Conservation (phyloP, 2,888 invertebrate species). For the Cactoblastis cactorum region DNA sequence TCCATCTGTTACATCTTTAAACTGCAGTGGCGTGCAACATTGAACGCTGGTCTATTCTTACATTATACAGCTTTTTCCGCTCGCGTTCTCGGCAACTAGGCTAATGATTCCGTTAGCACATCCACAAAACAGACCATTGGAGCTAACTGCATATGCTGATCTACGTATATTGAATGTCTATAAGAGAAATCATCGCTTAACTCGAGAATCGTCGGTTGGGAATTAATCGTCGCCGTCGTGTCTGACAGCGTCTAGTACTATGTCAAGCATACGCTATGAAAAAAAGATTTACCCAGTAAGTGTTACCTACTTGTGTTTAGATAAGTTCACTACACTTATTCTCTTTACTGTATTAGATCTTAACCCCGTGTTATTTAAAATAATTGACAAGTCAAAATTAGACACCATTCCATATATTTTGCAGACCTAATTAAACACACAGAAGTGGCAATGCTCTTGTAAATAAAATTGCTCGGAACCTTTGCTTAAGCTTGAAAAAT, state of each 20-base stretch:
- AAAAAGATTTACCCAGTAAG: too few relatives aligned
- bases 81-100: constrained; percentile 63
- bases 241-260: neutral
- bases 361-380: too few relatives aligned
- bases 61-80: constrained; percentile 71
- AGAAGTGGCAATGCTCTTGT: too few relatives aligned
- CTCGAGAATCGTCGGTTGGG: constrained; percentile 22
- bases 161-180: constrained; percentile 27
- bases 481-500: too few relatives aligned
- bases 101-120: constrained; percentile 75
- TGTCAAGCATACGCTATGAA: neutral
- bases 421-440: too few relatives aligned
- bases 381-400: too few relatives aligned
- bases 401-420: too few relatives aligned
- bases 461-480: too few relatives aligned
- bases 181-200: constrained; percentile 33
- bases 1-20: neutral
- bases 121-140: constrained; percentile 69
- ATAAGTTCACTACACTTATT: too few relatives aligned
- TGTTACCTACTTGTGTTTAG: too few relatives aligned
- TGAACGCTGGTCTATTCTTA: constrained; percentile 38
- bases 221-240: constrained; percentile 14
- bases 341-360: too few relatives aligned
- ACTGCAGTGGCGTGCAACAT: constrained; percentile 29
- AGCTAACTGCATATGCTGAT: constrained; percentile 56